These are phyloP conservation scores for Eurois occulta DNA, from an alignment of 2,888 invertebrate species.

Conservation along the genomic window DNA sequence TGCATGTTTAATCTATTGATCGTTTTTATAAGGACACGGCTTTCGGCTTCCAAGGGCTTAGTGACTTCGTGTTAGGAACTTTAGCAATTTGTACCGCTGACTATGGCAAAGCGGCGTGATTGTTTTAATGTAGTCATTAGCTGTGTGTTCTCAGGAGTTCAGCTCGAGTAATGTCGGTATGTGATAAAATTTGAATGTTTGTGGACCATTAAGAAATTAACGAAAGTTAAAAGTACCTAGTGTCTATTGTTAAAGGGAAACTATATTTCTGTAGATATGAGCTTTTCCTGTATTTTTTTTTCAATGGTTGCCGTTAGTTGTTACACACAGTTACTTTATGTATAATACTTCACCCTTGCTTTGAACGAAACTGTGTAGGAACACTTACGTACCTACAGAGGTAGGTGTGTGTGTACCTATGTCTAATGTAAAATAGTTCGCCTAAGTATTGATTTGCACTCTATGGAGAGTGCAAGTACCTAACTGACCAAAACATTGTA, in stretches of 20 bases:
- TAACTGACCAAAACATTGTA: neutral
- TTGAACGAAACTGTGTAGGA: too few species aligned
- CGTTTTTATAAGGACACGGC: slow-evolving; percentile 2
- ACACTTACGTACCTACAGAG: too few species aligned
- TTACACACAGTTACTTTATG: too few species aligned
- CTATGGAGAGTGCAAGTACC: too few species aligned
- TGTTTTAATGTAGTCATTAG: slow-evolving; percentile 47
- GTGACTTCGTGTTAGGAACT: slow-evolving; percentile 38
- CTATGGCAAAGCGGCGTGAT: slow-evolving; percentile 37
- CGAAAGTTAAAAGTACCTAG: neutral
- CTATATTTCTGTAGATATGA: neutral
- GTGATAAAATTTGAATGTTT: slow-evolving; percentile 1
- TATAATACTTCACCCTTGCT: too few species aligned
- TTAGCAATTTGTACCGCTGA: slow-evolving; percentile 44
- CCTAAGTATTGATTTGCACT: too few species aligned
- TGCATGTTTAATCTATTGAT: neutral
- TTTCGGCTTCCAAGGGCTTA: slow-evolving; percentile 6
- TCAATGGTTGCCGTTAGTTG: too few species aligned
- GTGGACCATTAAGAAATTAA: neutral
- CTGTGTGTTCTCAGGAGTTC: slow-evolving; percentile 8
- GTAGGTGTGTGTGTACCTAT: too few species aligned
- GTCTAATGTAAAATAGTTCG: too few species aligned
- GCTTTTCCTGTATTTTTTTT: too few species aligned
- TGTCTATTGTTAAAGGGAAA: neutral
- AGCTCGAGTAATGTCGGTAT: neutral